These are phyloP conservation scores for Scaptomyza pallida DNA, from an alignment of 1,140 invertebrate species.

Conservation along the genomic window DNA sequence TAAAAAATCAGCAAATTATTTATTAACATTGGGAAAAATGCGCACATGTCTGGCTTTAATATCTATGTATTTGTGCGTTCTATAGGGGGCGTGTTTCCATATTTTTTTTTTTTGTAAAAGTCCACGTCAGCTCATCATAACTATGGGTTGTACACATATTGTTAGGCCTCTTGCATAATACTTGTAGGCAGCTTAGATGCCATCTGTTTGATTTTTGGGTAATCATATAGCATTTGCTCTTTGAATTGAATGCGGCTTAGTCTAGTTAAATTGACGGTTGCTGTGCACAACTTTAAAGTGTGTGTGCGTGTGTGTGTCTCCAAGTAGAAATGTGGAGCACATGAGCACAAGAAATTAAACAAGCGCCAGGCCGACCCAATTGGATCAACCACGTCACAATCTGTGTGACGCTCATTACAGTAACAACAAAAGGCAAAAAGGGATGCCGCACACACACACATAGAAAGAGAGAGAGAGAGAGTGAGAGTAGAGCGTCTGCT, in stretches of 20 bases:
- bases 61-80: conserved; percentile 23
- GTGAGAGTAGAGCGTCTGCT: not conserved
- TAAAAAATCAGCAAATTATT: conserved; percentile 1
- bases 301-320: conserved; percentile 49
- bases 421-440: conserved; percentile 36
- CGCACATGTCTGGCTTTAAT: conserved; percentile 34
- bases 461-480: not conserved
- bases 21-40: conserved; percentile 42
- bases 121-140: not conserved
- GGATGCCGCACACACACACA: conserved; percentile 7
- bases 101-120: too few relatives aligned
- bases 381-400: conserved; percentile 25
- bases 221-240: conserved; percentile 52
- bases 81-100: not conserved
- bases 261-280: conserved; percentile 21
- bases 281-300: conserved; percentile 44
- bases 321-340: conserved; percentile 48
- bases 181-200: not conserved
- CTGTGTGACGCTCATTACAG: conserved; percentile 56
- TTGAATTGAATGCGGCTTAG: conserved; percentile 42
- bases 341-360: conserved; percentile 64
- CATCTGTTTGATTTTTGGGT: conserved; percentile 41
- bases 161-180: not conserved
- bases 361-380: conserved; percentile 21
- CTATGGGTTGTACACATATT: not conserved